Conservation (phyloP, 1,140 invertebrate species). For the Heliconius congener region DNA sequence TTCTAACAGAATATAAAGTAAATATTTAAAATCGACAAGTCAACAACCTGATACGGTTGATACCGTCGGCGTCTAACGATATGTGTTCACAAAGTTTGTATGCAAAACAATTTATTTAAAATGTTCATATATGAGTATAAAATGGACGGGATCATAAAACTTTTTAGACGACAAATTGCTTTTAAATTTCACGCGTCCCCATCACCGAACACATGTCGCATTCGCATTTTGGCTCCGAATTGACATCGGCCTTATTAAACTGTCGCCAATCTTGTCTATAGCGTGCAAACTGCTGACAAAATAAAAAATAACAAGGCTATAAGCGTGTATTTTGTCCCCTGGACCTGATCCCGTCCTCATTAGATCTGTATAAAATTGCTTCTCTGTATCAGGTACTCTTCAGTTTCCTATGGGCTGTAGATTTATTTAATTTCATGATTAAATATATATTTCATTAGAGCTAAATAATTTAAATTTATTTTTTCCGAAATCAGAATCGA, state of each 20-base stretch:
- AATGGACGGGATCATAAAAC: slow-evolving; percentile 19
- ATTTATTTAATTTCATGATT: too few species aligned
- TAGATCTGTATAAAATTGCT: slow-evolving; percentile 28
- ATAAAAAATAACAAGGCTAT: slow-evolving; percentile 61
- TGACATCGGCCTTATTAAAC: slow-evolving; percentile 49
- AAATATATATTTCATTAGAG: too few species aligned
- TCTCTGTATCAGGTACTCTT: slow-evolving; percentile 8
- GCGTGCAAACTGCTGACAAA: slow-evolving; percentile 50
- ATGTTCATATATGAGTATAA: neutral
- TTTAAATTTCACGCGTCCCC: slow-evolving; percentile 29
- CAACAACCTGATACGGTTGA: neutral
- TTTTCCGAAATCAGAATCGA: too few species aligned
- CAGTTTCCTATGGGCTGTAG: neutral
- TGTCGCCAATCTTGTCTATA: slow-evolving; percentile 48
- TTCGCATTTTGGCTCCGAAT: slow-evolving; percentile 32
- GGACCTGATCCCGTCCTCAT: slow-evolving; percentile 15
- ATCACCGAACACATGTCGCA: slow-evolving; percentile 29
- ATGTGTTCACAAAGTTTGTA: slow-evolving; percentile 1
- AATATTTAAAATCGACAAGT: neutral
- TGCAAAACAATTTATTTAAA: slow-evolving; percentile 10
- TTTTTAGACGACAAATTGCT: slow-evolving; percentile 28
- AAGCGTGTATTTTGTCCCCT: slow-evolving; percentile 31
- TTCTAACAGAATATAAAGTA: neutral
- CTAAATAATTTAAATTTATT: too few species aligned
- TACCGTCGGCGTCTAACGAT: neutral